These are phyloP conservation scores for Adelphocoris suturalis DNA, from an alignment of 2,888 invertebrate species.

Conservation along the genomic window DNA sequence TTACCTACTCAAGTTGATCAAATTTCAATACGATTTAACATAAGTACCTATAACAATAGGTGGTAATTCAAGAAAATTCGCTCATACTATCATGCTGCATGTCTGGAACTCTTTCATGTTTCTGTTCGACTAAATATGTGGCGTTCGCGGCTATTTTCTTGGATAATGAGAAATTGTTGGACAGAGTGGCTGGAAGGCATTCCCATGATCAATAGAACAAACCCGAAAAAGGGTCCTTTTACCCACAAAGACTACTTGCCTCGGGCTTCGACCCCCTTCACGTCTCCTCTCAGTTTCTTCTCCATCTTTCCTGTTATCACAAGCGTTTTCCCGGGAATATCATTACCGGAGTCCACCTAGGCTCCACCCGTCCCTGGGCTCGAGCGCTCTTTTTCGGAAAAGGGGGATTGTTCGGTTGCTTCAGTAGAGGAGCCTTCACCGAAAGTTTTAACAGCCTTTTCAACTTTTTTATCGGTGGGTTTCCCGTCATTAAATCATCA, in stretches of 20 bases:
- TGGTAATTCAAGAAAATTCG: no score
- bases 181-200: constrained; percentile 18
- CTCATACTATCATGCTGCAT: no score
- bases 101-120: no score
- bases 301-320: constrained; percentile 54
- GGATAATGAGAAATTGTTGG: constrained; percentile 2
- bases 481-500: constrained; percentile 51
- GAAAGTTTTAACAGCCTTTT: constrained; percentile 45
- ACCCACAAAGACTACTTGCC: constrained; percentile 58
- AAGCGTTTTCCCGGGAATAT: constrained; percentile 52
- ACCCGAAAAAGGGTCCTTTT: constrained; percentile 54
- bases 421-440: background rate
- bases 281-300: constrained; percentile 39
- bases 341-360: constrained; percentile 57
- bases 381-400: background rate
- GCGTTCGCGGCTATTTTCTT: background rate
- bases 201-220: constrained; percentile 61
- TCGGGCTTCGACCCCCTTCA: constrained; percentile 12
- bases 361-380: background rate
- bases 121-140: no score
- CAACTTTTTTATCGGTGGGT: constrained; percentile 8
- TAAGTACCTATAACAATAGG: no score
- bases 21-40: no score
- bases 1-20: no score
- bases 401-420: background rate